phyloP scores from a whole-genome alignment of 2,113 vertebrate species.

The Nibea coibor region DNA sequence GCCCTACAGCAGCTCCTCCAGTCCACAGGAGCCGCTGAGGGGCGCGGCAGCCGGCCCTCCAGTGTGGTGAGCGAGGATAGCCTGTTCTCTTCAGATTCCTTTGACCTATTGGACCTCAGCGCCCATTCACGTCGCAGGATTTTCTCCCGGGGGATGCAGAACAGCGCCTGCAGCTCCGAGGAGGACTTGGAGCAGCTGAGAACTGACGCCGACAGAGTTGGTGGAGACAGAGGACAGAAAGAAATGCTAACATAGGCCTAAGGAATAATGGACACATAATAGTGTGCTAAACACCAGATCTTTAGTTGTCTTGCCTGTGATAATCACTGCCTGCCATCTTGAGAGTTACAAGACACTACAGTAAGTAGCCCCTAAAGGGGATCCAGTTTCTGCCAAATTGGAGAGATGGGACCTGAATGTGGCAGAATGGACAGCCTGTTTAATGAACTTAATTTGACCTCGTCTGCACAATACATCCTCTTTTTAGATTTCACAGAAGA shows the following conservation, averaged over 20 bases:
- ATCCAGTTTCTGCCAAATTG: neutral
- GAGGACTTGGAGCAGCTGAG: constrained; percentile 67
- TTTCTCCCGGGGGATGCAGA: constrained; percentile 63
- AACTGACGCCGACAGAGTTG: neutral
- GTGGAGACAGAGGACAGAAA: constrained; percentile 20
- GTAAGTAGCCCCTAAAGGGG: neutral
- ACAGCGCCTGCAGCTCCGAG: constrained; percentile 73
- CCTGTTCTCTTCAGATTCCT: constrained; percentile 84
- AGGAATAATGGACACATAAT: neutral
- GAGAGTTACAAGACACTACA: neutral
- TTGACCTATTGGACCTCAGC: constrained; percentile 82
- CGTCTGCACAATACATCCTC: constrained; percentile 5
- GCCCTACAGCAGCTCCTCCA: constrained; percentile 76
- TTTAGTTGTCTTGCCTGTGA: constrained; percentile 9
- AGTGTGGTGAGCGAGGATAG: constrained; percentile 85
- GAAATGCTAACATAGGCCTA: constrained; percentile 22
- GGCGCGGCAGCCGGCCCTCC: constrained; percentile 75
- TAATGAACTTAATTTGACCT: constrained; percentile 3
- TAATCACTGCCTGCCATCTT: constrained; percentile 14
- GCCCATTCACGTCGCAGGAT: constrained; percentile 66
- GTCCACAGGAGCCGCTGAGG: constrained; percentile 29
- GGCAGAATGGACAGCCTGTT: constrained; percentile 7
- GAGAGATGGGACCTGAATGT: constrained; percentile 5
- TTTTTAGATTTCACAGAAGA: constrained; percentile 14
- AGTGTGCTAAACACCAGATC: neutral